phyloP scores from a whole-genome alignment of 2,888 invertebrate genomes.

The Tuberolachnus salignus region DNA sequence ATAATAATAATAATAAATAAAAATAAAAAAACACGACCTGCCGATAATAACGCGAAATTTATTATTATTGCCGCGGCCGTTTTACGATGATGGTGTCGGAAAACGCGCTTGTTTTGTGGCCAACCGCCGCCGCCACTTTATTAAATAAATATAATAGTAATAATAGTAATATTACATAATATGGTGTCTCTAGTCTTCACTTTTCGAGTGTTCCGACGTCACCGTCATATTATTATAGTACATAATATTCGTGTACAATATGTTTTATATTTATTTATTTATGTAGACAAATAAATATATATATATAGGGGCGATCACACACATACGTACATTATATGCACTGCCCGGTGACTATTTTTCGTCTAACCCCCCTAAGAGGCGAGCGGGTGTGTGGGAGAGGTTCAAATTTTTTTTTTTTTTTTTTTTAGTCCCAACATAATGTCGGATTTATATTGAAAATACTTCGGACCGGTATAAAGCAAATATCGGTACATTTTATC shows the following conservation, averaged over 20 bases:
- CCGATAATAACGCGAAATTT: conserved; percentile 49
- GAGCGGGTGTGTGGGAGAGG: too few relatives aligned
- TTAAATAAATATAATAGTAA: neutral
- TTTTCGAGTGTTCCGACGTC: conserved; percentile 28
- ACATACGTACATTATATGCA: neutral
- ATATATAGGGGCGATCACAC: neutral
- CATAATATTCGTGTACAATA: neutral
- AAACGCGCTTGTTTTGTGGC: too few relatives aligned
- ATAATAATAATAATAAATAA: neutral
- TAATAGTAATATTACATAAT: neutral
- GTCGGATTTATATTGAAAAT: too few relatives aligned
- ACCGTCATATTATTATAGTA: neutral
- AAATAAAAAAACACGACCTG: conserved; percentile 36
- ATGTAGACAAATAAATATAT: too few relatives aligned
- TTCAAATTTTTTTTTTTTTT: too few relatives aligned
- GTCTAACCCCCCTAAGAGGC: too few relatives aligned
- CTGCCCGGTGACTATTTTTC: too few relatives aligned
- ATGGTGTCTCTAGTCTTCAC: conserved; percentile 21
- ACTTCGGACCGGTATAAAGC: too few relatives aligned
- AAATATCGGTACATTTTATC: too few relatives aligned
- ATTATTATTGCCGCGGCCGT: conserved; percentile 16
- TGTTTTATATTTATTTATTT: too few relatives aligned
- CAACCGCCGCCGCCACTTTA: neutral
- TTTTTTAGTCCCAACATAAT: too few relatives aligned
- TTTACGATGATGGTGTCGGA: neutral